Base-by-base conservation (phyloP, 2,113 vertebrate species). In the Echinops telfairi region DNA sequence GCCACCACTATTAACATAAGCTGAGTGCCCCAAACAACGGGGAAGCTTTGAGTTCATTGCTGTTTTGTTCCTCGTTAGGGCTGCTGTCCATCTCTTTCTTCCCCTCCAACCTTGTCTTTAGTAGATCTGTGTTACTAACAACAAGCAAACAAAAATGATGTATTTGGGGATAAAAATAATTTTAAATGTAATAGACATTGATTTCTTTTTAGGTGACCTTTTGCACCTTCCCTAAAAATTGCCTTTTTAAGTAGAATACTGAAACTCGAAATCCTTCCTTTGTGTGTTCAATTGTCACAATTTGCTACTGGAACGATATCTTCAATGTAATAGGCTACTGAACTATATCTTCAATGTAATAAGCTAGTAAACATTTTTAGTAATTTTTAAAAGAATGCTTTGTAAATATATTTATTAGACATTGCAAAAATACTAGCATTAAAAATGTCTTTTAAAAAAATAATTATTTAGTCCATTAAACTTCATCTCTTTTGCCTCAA, bases 351-450 rank as follows among this genome's bases (percentile, higher is more conserved):
- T 92, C n/a, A 83, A 0, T 76, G 22, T 90, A 71, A 58, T 94
- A 78, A 92, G 57, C 62, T 93, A 29, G 68, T 84, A 76, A 94
- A 75, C 84, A 85, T 89, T 93, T 7, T 91, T 79, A 86, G 83
- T 66, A 84, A 62, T 86, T 88, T 89, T 93, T 81, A 68, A 43
- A 89, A 40, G 47, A 22, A 38, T 89, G 89, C 4, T 86, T 86
- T 64, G 11, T 36, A 86, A 86, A 11, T 83, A 66, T 11, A 75
- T 92, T 87, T 93, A n/a, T 38, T 27, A 79, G 57, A 68, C 29
- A 77, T 79, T 92, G 33, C 43, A 53, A 66, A 82, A 60, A 71
- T 88, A 73, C 83, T 53, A 53, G 75, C 66, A 77, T 90, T 40
- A 19, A 9, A 92, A 92, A 90, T 78, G 1, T 14, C 0, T 82